Evolutionary conservation across 1,140 invertebrate genomes (phyloP).

Genomic region (Zaprionus africanus): DNA sequence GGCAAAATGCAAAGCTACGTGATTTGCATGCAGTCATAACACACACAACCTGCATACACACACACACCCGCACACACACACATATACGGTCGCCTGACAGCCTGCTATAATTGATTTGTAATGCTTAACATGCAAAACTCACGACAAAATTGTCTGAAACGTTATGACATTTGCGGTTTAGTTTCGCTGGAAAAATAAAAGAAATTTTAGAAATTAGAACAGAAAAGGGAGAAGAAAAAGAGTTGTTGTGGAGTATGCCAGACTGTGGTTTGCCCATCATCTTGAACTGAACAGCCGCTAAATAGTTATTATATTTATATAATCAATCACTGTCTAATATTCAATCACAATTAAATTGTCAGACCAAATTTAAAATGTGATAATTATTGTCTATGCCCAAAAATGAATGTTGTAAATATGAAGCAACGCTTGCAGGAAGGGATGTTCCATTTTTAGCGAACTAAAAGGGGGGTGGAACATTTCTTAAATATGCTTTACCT

Average conservation of each 20-base stretch:
- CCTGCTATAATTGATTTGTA: slow-evolving; percentile 76
- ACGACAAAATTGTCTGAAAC: slow-evolving; percentile 50
- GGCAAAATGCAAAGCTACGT: slow-evolving; percentile 78
- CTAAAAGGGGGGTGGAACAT: not conserved
- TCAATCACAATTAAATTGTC: too few relatives aligned
- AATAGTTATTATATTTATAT: too few relatives aligned
- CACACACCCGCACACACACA: not conserved
- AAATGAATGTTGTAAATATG: not conserved
- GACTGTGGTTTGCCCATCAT: not conserved
- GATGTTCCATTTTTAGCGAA: rapidly evolving
- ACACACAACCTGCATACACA: slow-evolving; percentile 11
- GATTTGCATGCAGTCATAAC: slow-evolving; percentile 69
- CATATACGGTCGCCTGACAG: slow-evolving; percentile 28
- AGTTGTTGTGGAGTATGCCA: not conserved
- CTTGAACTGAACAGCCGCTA: too few relatives aligned
- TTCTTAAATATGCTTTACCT: not conserved
- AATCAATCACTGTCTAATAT: too few relatives aligned
- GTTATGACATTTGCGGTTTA: slow-evolving; percentile 6
- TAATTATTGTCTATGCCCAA: not conserved
- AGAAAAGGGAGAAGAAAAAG: not conserved
- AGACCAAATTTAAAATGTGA: too few relatives aligned
- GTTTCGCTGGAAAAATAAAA: not conserved
- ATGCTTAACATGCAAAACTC: slow-evolving; percentile 62
- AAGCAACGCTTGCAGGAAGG: too few relatives aligned
- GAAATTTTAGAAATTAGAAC: not conserved